Evolutionary conservation across 64 coral and sea anemone species (phyloP).

Genomic region (Acropora tenuis): DNA sequence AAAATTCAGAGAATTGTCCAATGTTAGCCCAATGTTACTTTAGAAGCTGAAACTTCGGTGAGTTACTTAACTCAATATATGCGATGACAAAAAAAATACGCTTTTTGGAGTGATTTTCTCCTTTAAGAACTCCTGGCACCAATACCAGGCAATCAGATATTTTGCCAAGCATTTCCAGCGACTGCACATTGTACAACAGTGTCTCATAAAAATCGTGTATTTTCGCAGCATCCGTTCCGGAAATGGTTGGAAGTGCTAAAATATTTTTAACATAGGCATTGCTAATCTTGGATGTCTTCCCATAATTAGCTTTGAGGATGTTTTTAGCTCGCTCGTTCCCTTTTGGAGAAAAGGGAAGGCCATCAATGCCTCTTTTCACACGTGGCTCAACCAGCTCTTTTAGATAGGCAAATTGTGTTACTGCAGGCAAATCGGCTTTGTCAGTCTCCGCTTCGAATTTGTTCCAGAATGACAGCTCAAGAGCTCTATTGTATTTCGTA

Average conservation of each 20-base stretch:
- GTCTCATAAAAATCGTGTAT: slow-evolving; percentile 46
- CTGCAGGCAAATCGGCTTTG: background rate
- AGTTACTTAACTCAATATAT: too few species aligned
- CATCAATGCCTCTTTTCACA: slow-evolving; percentile 19
- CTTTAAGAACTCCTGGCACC: background rate
- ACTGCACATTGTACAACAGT: slow-evolving; percentile 55
- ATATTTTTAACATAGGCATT: slow-evolving; percentile 42
- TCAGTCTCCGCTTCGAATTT: slow-evolving; percentile 34
- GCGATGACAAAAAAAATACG: too few species aligned
- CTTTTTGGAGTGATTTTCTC: too few species aligned
- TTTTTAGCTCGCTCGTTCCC: slow-evolving; percentile 32
- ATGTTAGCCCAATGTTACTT: too few species aligned
- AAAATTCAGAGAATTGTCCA: too few species aligned
- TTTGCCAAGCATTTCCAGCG: slow-evolving; percentile 36
- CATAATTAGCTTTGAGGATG: slow-evolving; percentile 19
- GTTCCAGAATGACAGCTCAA: slow-evolving; percentile 47
- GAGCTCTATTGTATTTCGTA: slow-evolving; percentile 10
- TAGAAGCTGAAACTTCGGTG: too few species aligned
- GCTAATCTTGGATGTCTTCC: background rate
- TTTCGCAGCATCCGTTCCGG: background rate
- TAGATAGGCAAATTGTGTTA: slow-evolving; percentile 41
- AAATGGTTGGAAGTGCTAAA: background rate
- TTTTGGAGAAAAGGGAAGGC: slow-evolving; percentile 13
- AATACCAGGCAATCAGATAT: background rate
- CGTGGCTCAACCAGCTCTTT: slow-evolving; percentile 21